These are phyloP conservation scores for Escarpia spicata DNA, from an alignment of 2,888 invertebrate genomes.

Conservation along the genomic window DNA sequence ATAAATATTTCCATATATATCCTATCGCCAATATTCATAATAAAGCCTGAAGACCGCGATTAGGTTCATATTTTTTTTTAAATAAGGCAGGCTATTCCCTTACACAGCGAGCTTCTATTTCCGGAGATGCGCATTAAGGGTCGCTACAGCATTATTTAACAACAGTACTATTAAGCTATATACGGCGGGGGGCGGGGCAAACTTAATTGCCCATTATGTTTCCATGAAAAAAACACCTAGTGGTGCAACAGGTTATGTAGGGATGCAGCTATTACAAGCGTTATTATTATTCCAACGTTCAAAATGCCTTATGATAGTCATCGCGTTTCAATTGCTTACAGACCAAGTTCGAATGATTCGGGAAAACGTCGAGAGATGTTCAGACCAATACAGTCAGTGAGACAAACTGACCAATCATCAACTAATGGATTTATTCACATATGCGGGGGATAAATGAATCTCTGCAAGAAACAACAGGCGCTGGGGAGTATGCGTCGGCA, in stretches of 20 bases:
- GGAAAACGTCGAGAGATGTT: constrained; percentile 28
- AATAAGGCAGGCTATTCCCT: no score
- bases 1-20: no score
- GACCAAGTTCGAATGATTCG: constrained; percentile 31
- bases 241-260: not conserved
- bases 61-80: no score
- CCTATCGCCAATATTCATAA: no score
- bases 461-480: not conserved
- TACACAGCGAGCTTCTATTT: no score
- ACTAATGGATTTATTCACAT: not conserved
- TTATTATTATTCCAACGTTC: not conserved
- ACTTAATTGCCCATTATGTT: no score
- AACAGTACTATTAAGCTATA: no score
- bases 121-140: no score
- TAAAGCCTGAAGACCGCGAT: no score
- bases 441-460: not conserved
- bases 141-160: no score
- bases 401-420: not conserved
- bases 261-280: not conserved
- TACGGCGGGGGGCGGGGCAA: no score
- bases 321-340: constrained; percentile 18
- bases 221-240: no score
- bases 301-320: not conserved
- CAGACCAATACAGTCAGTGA: not conserved
- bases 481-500: not conserved